phyloP scores from a whole-genome alignment of 2,888 invertebrate genomes.

The Noctua janthina region DNA sequence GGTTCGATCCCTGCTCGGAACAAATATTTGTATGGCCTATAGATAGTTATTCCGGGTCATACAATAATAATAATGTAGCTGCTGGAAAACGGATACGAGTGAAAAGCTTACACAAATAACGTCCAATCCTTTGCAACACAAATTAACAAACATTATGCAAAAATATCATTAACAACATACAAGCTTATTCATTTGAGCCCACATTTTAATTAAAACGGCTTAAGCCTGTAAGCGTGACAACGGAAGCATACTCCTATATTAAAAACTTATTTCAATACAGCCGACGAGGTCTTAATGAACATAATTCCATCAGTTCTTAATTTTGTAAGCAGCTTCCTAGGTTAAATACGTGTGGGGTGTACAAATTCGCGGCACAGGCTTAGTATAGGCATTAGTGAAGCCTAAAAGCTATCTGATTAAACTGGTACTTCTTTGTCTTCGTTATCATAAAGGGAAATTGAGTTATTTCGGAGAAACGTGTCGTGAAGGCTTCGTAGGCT shows the following conservation, averaged over 20 bases:
- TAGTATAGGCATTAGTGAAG: background rate
- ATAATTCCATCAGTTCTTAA: conserved; percentile 53
- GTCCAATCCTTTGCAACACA: conserved; percentile 27
- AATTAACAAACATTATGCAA: conserved; percentile 49
- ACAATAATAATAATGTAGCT: background rate
- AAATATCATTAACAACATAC: conserved; percentile 59
- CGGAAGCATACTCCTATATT: conserved; percentile 57
- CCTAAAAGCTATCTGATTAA: conserved; percentile 29
- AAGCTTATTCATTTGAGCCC: conserved; percentile 58
- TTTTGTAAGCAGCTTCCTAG: conserved; percentile 44
- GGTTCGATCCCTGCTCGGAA: too few species aligned
- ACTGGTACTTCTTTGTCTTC: conserved; percentile 21
- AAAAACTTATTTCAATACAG: conserved; percentile 60
- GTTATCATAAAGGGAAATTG: conserved; percentile 23
- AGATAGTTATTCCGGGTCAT: too few species aligned
- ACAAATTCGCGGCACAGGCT: conserved; percentile 37
- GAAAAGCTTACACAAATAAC: conserved; percentile 20
- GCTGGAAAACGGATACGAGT: background rate
- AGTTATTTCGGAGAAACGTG: conserved; percentile 15
- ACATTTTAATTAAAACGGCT: conserved; percentile 65
- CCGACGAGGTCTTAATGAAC: conserved; percentile 56
- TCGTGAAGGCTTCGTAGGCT: background rate
- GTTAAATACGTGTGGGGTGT: conserved; percentile 33
- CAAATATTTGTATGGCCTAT: too few species aligned
- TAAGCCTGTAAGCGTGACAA: conserved; percentile 57